A percentile compares a stretch with the other conserved stretches of the same genome.
Evolutionary conservation across 2,888 invertebrate genomes (phyloP).

Genomic region (Pachliopta kotzebuea): DNA sequence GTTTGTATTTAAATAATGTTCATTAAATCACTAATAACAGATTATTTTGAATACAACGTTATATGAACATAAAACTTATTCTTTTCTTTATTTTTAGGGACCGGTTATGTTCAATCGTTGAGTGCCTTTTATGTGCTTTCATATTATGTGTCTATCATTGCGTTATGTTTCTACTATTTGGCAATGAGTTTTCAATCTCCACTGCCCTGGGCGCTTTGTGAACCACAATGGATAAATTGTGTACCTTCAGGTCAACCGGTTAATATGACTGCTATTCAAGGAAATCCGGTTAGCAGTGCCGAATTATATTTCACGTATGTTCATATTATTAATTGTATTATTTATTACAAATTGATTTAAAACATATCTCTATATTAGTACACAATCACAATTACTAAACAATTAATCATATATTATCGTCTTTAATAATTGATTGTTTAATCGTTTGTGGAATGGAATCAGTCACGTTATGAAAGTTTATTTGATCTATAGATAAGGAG

Average conservation of each 20-base stretch:
- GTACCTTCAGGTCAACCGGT: constrained; percentile 59
- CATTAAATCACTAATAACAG: not conserved
- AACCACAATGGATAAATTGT: constrained; percentile 77
- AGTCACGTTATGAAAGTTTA: not conserved
- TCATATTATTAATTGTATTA: constrained; percentile 21
- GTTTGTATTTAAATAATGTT: not conserved
- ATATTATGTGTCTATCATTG: constrained; percentile 89
- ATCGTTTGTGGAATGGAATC: not conserved
- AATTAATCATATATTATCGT: not conserved
- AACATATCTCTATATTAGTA: not conserved
- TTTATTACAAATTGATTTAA: not conserved
- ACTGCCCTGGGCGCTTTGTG: constrained; percentile 87
- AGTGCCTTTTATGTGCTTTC: constrained; percentile 84
- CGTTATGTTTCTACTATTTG: constrained; percentile 87
- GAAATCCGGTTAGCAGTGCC: constrained; percentile 72
- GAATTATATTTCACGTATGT: constrained; percentile 80
- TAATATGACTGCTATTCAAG: constrained; percentile 38
- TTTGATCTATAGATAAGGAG: no score
- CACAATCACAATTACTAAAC: no score
- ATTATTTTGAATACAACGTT: not conserved
- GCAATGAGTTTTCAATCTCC: constrained; percentile 84
- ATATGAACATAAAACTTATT: not conserved
- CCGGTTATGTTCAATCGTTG: constrained; percentile 85
- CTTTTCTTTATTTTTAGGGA: constrained; percentile 66
- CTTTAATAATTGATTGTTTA: not conserved